Evolutionary conservation across 1,140 invertebrate species (phyloP).

Genomic region (Hylyphantes graminicola): DNA sequence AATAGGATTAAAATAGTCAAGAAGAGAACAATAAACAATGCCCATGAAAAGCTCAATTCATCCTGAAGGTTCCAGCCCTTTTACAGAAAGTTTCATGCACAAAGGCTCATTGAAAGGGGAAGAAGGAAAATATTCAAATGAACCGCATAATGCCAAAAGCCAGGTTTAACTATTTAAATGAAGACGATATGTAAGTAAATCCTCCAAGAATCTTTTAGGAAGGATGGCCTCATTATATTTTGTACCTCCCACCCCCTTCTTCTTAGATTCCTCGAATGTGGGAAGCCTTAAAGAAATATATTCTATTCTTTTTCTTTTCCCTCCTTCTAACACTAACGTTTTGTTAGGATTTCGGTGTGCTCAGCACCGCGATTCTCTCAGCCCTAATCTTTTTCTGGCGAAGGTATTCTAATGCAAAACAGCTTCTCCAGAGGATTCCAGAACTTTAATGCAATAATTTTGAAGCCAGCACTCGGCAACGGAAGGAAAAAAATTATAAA

Average conservation of each 20-base stretch:
- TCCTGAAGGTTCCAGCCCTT: conserved; percentile 9
- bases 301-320: neutral
- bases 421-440: conserved; percentile 14
- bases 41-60: conserved; percentile 6
- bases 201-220: conserved; percentile 11
- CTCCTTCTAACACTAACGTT: no score
- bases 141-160: conserved; percentile 47
- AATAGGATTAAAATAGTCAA: conserved; percentile 42
- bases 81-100: conserved; percentile 5
- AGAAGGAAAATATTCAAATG: conserved; percentile 50
- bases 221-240: conserved; percentile 48
- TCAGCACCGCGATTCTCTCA: no score
- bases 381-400: no score
- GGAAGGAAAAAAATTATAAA: neutral
- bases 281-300: no score
- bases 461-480: conserved; percentile 1
- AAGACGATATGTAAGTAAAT: conserved; percentile 48
- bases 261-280: no score
- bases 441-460: conserved; percentile 56
- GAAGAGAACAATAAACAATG: conserved; percentile 29
- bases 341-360: no score
- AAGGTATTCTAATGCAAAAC: conserved; percentile 49
- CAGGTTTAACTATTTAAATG: conserved; percentile 57
- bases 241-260: conserved; percentile 9
- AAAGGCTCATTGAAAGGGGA: conserved; percentile 19